Conservation (phyloP, 2,113 vertebrate species). For the Gorilla gorilla region DNA sequence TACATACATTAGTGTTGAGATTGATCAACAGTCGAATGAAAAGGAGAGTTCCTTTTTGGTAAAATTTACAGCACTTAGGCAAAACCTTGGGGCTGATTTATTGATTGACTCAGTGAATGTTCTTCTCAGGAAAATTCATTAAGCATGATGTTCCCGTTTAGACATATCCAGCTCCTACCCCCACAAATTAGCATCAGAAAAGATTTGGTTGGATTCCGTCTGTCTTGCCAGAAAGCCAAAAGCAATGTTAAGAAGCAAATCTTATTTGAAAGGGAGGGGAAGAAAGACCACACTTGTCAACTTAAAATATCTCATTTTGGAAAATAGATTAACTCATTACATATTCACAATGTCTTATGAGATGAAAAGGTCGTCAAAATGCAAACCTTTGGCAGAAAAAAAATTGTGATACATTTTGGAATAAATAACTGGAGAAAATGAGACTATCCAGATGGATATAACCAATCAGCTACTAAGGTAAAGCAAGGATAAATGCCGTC, state of each 20-base stretch:
- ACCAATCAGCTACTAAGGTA: not conserved
- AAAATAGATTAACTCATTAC: not conserved
- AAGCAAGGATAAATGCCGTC: not conserved
- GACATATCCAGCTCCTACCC: not conserved
- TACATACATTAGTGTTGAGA: not conserved
- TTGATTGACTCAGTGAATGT: constrained; percentile 1
- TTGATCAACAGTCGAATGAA: not conserved
- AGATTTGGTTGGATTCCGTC: not conserved
- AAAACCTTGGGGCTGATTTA: not conserved
- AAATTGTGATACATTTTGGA: not conserved
- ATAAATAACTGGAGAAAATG: not conserved
- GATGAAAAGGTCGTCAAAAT: constrained; percentile 4
- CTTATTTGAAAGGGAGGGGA: constrained; percentile 22
- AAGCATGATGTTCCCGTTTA: not conserved
- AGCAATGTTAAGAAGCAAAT: constrained; percentile 4
- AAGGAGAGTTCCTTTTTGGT: not conserved
- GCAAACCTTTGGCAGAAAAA: not conserved
- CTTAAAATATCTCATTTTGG: constrained; percentile 32
- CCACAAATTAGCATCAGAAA: not conserved
- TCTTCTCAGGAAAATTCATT: constrained; percentile 31
- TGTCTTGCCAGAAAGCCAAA: constrained; percentile 37
- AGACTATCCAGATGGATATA: not conserved
- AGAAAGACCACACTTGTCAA: not conserved
- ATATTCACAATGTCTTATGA: not conserved
- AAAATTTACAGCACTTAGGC: not conserved